phyloP scores from a whole-genome alignment of 2,113 vertebrate genomes.

The Montifringilla adamsi region DNA sequence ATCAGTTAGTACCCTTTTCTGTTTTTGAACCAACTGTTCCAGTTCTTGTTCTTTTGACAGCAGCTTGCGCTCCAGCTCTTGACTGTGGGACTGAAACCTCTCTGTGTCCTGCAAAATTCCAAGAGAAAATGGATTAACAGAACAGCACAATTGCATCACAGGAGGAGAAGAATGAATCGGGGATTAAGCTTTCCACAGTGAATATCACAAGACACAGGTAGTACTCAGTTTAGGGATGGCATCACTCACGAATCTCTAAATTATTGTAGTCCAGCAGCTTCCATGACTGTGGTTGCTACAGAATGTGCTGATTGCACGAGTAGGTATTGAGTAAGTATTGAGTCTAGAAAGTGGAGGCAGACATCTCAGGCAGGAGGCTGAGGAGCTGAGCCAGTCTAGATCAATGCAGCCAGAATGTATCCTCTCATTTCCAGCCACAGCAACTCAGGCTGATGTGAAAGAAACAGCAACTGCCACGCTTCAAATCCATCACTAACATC shows the following conservation, averaged over 20 bases:
- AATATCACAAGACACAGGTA: not conserved
- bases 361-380: not conserved
- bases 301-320: not conserved
- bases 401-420: not conserved
- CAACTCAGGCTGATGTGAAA: not conserved
- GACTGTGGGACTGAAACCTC: slow-evolving; percentile 79
- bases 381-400: not conserved
- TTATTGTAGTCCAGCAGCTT: not conserved
- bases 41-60: slow-evolving; percentile 84
- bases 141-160: not conserved
- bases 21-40: slow-evolving; percentile 82
- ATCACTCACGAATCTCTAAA: not conserved
- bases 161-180: not conserved
- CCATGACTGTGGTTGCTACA: not conserved
- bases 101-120: slow-evolving; percentile 80
- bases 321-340: not conserved
- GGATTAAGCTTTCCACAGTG: not conserved
- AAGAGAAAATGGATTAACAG: not conserved
- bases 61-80: slow-evolving; percentile 82
- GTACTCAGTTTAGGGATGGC: not conserved
- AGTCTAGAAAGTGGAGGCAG: not conserved
- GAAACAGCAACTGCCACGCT: not conserved
- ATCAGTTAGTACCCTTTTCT: slow-evolving; percentile 75
- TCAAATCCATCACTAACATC: not conserved
- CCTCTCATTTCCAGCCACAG: not conserved